A percentile compares a stretch with the other conserved stretches of the same genome.
Conservation (phyloP, 2,888 invertebrate species). For the Cloeon dipterum region DNA sequence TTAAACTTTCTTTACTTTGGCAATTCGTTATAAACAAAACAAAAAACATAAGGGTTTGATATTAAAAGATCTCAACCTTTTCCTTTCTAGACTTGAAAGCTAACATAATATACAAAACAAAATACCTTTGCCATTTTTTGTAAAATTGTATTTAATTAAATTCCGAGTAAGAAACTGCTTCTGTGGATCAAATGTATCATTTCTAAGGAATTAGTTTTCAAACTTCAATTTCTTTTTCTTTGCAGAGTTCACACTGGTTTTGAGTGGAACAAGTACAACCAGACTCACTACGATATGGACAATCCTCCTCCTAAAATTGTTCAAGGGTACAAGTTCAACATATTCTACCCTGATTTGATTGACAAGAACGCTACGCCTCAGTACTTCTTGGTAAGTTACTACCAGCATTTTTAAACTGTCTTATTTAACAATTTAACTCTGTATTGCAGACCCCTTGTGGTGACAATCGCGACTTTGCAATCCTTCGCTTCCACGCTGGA, state of each 20-base stretch:
- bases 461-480: slow-evolving; percentile 87
- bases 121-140: too few relatives aligned
- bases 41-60: too few relatives aligned
- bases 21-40: too few relatives aligned
- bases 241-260: slow-evolving; percentile 80
- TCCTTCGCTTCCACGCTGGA: slow-evolving; percentile 87
- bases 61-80: too few relatives aligned
- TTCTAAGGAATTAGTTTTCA: too few relatives aligned
- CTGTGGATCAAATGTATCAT: too few relatives aligned
- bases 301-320: slow-evolving; percentile 99
- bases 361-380: slow-evolving; percentile 81
- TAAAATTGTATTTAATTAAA: too few relatives aligned
- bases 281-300: slow-evolving; percentile 99
- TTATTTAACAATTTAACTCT: not conserved
- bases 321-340: slow-evolving; percentile 99
- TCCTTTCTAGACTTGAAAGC: too few relatives aligned
- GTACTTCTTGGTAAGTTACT: slow-evolving; percentile 53
- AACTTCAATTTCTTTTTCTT: too few relatives aligned
- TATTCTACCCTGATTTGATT: slow-evolving; percentile 97
- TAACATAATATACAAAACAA: too few relatives aligned
- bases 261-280: slow-evolving; percentile 99
- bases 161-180: too few relatives aligned
- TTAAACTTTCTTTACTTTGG: too few relatives aligned
- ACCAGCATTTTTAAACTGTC: not conserved
- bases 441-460: slow-evolving; percentile 54